A percentile compares a stretch with the other conserved stretches of the same genome.
Conservation (phyloP, 2,113 vertebrate genomes). For the Antechinus flavipes region DNA sequence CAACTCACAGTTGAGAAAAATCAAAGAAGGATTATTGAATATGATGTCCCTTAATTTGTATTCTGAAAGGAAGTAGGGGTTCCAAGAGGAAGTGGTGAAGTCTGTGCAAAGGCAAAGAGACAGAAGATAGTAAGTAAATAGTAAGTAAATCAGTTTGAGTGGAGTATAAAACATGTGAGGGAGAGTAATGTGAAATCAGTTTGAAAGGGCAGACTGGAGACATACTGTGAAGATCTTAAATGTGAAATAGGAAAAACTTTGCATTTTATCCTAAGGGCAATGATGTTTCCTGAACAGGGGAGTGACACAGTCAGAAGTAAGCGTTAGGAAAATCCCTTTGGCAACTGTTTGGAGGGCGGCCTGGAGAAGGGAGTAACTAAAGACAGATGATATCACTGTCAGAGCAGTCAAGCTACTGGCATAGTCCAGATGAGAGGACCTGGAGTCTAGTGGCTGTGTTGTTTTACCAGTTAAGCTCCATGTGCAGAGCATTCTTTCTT, state of each 20-base stretch:
- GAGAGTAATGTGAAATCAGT: not conserved
- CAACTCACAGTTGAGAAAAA: not conserved
- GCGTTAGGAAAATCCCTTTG: not conserved
- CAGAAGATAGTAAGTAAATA: not conserved
- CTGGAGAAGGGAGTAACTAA: not conserved
- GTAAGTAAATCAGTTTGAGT: not conserved
- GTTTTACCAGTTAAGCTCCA: not conserved
- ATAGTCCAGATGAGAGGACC: not conserved
- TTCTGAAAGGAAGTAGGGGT: not conserved
- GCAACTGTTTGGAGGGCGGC: not conserved
- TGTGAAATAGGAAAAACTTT: not conserved
- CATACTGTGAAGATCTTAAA: not conserved
- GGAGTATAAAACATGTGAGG: not conserved
- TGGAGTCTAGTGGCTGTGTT: not conserved
- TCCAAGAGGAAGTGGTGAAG: not conserved
- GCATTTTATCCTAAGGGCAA: not conserved
- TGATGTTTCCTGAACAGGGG: not conserved
- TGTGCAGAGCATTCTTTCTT: not conserved
- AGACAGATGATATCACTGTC: not conserved
- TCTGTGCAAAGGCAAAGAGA: not conserved
- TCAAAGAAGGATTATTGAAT: not conserved
- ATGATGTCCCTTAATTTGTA: not conserved
- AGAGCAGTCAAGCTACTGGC: not conserved
- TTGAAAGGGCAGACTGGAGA: not conserved
- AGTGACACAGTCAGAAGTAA: not conserved